A percentile compares a stretch with the other conserved stretches of the same genome.
Conservation (phyloP, 1,140 invertebrate species). For the Ylistrum balloti region DNA sequence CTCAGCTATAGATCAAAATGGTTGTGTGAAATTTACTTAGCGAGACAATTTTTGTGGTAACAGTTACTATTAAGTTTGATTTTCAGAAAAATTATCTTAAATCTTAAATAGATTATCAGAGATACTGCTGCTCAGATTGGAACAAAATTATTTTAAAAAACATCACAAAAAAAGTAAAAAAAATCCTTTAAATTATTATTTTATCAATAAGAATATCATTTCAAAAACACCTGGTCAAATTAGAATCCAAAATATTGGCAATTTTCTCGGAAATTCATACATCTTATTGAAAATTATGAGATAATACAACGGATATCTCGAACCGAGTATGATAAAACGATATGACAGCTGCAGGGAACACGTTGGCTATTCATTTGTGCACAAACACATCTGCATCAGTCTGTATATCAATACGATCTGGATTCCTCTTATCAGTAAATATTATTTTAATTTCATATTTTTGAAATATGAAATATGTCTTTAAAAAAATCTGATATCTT, state of each 20-base stretch:
- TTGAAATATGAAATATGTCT: conserved; percentile 35
- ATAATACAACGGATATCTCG: conserved; percentile 5
- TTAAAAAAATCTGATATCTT: background rate
- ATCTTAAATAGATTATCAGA: background rate
- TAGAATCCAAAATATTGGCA: background rate
- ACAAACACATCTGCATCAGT: conserved; percentile 1
- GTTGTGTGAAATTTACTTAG: background rate
- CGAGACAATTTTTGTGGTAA: background rate
- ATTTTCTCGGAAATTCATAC: background rate
- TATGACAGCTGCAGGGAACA: background rate
- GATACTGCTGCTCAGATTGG: too few species aligned
- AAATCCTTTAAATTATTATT: background rate
- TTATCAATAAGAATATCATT: background rate
- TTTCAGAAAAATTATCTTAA: background rate
- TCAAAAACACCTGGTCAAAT: background rate
- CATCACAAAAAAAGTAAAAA: background rate
- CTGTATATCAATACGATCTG: background rate
- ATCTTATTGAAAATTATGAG: background rate
- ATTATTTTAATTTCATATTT: conserved; percentile 41
- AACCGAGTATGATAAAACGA: background rate
- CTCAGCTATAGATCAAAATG: background rate
- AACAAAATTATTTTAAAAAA: background rate
- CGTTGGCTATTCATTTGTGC: background rate
- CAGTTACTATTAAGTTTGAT: too few species aligned
- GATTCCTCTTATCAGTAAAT: conserved; percentile 15